Evolutionary conservation across 2,113 vertebrate species (phyloP).

Genomic region (Mus musculus): DNA sequence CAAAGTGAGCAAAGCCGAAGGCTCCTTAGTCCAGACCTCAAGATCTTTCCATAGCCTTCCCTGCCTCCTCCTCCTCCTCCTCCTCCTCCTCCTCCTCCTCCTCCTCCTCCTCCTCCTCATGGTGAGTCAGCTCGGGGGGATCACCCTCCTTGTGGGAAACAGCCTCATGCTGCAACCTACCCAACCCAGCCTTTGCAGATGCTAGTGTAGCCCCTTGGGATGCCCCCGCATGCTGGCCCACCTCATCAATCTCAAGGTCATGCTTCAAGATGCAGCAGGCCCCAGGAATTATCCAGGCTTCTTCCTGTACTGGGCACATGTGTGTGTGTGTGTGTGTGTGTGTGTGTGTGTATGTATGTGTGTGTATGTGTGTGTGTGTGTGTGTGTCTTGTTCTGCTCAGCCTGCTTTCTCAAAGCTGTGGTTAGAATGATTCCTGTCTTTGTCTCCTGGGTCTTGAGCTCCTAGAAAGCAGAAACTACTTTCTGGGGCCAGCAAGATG

Average conservation of each 20-base stretch:
- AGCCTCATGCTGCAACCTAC: neutral
- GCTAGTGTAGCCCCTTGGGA: neutral
- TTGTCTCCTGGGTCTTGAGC: neutral
- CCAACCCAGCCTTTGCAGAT: neutral
- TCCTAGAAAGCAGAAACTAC: neutral
- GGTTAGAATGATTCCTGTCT: neutral
- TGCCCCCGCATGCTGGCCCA: neutral
- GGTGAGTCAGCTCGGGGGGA: neutral
- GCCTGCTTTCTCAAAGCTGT: neutral
- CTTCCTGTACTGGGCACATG: too few species aligned
- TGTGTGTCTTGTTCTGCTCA: neutral
- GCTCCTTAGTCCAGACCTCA: neutral
- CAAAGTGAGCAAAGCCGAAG: neutral
- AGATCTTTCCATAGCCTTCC: neutral
- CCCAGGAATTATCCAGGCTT: conserved; percentile 1
- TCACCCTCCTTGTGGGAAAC: neutral
- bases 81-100: too few species aligned
- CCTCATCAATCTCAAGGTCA: neutral
- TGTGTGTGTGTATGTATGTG: too few species aligned
- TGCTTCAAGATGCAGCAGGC: neutral
- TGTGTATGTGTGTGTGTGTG: too few species aligned
- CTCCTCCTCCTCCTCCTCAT: neutral
- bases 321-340: too few species aligned
- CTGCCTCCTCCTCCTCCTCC: neutral
- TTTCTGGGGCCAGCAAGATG: neutral